These are phyloP conservation scores for Caenorhabditis parvicauda DNA, from an alignment of 2,888 invertebrate genomes.

Conservation along the genomic window DNA sequence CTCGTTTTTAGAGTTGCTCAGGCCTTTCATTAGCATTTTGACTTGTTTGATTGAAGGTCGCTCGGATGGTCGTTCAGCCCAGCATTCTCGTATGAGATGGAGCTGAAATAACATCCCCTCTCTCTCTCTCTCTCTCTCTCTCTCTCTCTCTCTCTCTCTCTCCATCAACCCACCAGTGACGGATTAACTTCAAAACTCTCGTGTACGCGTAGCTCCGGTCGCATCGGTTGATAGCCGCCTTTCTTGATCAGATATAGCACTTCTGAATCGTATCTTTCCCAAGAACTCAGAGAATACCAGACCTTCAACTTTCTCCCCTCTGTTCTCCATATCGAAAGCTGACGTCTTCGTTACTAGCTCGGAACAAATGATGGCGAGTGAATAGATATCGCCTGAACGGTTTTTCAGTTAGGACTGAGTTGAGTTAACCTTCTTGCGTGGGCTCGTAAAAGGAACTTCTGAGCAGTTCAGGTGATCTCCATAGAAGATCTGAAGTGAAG, in stretches of 20 bases:
- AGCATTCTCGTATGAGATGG: conserved; percentile 57
- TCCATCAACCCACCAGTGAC: too few species aligned
- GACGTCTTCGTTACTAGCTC: conserved; percentile 27
- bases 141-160: background rate
- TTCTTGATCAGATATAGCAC: conserved; percentile 41
- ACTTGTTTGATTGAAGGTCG: conserved; percentile 51
- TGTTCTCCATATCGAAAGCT: conserved; percentile 20
- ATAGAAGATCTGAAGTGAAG: conserved; percentile 35
- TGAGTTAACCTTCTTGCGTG: conserved; percentile 38
- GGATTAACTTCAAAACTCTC: conserved; percentile 10
- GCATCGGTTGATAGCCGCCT: conserved; percentile 1
- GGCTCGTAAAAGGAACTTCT: conserved; percentile 29
- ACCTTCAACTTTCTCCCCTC: conserved; percentile 11
- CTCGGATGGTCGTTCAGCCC: conserved; percentile 51
- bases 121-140: background rate
- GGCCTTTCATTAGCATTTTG: conserved; percentile 45
- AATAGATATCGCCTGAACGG: conserved; percentile 36
- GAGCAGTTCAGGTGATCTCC: conserved; percentile 52
- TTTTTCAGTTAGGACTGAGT: background rate
- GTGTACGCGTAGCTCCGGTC: conserved; percentile 35
- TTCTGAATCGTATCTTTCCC: conserved; percentile 23
- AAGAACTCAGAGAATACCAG: background rate
- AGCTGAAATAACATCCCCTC: conserved; percentile 16
- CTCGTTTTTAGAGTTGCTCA: conserved; percentile 38
- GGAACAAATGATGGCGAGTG: conserved; percentile 39